A percentile compares a stretch with the other conserved stretches of the same genome.
These are phyloP conservation scores for Rhagium mordax DNA, from an alignment of 2,888 invertebrate genomes.

Conservation along the genomic window DNA sequence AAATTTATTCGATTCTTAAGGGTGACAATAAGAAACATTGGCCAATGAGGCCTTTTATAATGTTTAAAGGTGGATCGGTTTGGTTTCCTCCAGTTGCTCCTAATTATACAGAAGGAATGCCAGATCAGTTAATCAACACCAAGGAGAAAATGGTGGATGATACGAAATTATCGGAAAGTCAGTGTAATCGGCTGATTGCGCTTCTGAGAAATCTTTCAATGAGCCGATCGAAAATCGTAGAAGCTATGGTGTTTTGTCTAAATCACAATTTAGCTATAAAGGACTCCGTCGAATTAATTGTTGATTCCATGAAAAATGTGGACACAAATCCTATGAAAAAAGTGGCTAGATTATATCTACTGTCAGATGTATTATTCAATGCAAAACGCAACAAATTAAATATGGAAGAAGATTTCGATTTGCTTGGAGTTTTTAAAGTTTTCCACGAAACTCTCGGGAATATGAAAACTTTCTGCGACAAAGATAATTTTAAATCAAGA, in stretches of 20 bases:
- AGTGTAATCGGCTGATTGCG: conserved; percentile 90
- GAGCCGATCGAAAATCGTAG: conserved; percentile 84
- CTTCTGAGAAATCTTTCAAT: conserved; percentile 87
- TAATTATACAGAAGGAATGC: conserved; percentile 96
- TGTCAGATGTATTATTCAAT: conserved; percentile 97
- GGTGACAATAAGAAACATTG: conserved; percentile 93
- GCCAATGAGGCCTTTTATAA: conserved; percentile 90
- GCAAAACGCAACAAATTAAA: conserved; percentile 84
- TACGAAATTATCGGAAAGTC: conserved; percentile 80
- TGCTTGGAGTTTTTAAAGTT: conserved; percentile 82
- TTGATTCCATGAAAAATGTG: conserved; percentile 85
- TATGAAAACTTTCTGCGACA: conserved; percentile 85
- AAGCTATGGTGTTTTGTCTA: conserved; percentile 98
- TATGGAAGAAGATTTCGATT: conserved; percentile 68
- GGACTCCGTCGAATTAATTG: conserved; percentile 91
- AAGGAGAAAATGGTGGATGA: conserved; percentile 76
- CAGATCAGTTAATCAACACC: conserved; percentile 86
- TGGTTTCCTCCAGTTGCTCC: conserved; percentile 97
- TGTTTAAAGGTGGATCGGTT: conserved; percentile 95
- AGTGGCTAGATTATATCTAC: conserved; percentile 87
- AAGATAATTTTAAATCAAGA: conserved; percentile 91
- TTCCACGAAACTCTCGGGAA: conserved; percentile 79
- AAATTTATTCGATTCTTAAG: conserved; percentile 94
- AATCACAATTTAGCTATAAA: conserved; percentile 95
- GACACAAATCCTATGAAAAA: conserved; percentile 83